phyloP scores from a whole-genome alignment of 2,113 vertebrate genomes.

The Empidonax alnorum region DNA sequence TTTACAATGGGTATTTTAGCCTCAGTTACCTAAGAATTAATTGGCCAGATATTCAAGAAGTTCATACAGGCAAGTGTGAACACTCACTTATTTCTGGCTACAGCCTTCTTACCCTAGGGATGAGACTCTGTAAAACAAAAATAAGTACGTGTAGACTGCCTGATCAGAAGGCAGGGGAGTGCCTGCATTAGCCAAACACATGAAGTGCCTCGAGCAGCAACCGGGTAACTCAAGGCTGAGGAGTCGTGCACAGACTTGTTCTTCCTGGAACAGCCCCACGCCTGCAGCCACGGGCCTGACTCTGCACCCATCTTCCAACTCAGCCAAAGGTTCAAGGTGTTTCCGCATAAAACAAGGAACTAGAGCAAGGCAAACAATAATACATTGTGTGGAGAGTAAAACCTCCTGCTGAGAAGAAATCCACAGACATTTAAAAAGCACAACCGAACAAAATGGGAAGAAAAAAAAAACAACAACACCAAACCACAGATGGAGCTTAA shows the following conservation, averaged over 20 bases:
- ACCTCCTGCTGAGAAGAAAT: slow-evolving; percentile 18
- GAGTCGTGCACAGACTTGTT: neutral
- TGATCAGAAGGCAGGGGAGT: neutral
- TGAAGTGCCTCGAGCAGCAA: neutral
- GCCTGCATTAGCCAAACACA: neutral
- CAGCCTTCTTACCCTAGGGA: neutral
- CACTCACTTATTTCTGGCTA: neutral
- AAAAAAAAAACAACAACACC: neutral
- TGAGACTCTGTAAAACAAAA: neutral
- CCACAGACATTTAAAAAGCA: neutral
- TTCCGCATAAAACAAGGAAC: slow-evolving; percentile 44
- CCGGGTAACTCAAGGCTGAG: neutral
- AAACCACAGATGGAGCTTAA: neutral
- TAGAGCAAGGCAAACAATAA: neutral
- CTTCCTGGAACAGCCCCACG: neutral
- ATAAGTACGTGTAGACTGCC: neutral
- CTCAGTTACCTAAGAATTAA: neutral
- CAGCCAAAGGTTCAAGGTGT: slow-evolving; percentile 51
- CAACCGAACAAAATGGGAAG: neutral
- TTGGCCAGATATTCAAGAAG: neutral
- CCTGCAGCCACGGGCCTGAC: neutral
- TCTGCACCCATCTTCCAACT: slow-evolving; percentile 24
- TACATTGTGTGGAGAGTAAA: slow-evolving; percentile 8
- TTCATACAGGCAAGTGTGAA: slow-evolving; percentile 3
- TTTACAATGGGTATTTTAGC: neutral